phyloP scores from a whole-genome alignment of 2,888 invertebrate genomes.

The Steromphala cineraria region DNA sequence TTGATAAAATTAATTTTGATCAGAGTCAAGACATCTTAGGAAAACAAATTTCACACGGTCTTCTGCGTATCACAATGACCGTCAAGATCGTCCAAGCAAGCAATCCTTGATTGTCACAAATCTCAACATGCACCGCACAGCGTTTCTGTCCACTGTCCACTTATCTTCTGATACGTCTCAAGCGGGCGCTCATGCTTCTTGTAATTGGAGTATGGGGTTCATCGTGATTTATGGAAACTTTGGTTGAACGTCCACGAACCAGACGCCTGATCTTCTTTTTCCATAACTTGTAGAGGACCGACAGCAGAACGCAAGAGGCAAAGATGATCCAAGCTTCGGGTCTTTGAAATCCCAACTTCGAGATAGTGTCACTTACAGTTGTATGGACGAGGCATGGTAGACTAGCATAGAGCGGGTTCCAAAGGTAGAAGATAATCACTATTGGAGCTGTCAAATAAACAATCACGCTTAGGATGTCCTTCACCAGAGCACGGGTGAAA shows the following conservation, averaged over 20 bases:
- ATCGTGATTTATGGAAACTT: background rate
- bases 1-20: no score
- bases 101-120: no score
- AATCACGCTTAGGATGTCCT: background rate
- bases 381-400: slow-evolving; percentile 4
- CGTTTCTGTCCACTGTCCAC: background rate
- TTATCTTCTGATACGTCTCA: background rate
- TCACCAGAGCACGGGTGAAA: background rate
- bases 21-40: no score
- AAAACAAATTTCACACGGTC: no score
- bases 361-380: background rate
- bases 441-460: slow-evolving; percentile 11
- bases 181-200: slow-evolving; percentile 8
- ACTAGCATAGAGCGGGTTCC: slow-evolving; percentile 16
- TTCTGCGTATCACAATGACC: no score
- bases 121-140: no score
- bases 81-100: no score
- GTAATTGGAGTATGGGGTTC: background rate
- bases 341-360: background rate
- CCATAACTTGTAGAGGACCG: background rate
- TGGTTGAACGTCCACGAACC: background rate
- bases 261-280: background rate
- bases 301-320: background rate
- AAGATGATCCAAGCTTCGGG: background rate
- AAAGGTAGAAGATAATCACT: slow-evolving; percentile 12